These are phyloP conservation scores for Camelus dromedarius DNA, from an alignment of 2,113 vertebrate genomes.

Conservation along the genomic window DNA sequence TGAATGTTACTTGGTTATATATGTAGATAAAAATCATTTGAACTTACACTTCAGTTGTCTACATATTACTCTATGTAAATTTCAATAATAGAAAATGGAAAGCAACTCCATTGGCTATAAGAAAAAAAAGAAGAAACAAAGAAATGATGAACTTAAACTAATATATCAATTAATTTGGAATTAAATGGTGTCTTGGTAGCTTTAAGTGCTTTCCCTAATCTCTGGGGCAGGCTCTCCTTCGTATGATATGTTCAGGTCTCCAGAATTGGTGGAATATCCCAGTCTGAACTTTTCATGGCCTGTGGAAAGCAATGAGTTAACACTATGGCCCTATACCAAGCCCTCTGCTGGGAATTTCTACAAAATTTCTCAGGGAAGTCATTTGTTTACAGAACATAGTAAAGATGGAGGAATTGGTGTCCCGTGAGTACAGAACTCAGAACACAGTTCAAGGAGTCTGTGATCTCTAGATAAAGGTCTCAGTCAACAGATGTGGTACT, in stretches of 20 bases:
- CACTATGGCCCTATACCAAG: not conserved
- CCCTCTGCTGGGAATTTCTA: not conserved
- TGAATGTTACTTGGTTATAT: not conserved
- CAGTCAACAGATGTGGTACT: not conserved
- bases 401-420: not conserved
- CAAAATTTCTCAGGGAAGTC: not conserved
- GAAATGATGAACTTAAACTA: not conserved
- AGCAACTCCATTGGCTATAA: not conserved
- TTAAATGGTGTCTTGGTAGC: not conserved
- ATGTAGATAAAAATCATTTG: not conserved
- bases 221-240: not conserved
- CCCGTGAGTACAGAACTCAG: slow-evolving; percentile 16
- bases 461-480: not conserved
- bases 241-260: not conserved
- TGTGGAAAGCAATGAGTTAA: not conserved
- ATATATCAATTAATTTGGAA: not conserved
- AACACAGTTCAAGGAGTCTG: not conserved
- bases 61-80: not conserved
- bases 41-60: not conserved
- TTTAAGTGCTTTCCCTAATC: not conserved
- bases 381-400: not conserved
- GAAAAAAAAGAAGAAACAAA: not conserved
- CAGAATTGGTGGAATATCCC: not conserved
- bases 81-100: not conserved
- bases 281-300: not conserved